Evolutionary conservation across 2,888 invertebrate genomes (phyloP).

Genomic region (Laspeyria flexula): DNA sequence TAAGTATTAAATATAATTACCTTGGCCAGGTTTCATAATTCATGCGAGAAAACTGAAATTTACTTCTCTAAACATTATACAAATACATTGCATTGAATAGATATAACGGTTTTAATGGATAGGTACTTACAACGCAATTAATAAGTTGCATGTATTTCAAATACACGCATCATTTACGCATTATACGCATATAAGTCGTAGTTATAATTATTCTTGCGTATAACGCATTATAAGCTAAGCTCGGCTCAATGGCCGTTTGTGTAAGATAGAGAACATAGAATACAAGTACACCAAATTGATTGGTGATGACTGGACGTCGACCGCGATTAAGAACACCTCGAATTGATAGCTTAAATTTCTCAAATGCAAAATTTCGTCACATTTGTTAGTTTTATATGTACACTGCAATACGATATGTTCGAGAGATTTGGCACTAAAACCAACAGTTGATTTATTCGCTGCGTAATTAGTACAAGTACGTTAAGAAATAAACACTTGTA

Average conservation of each 20-base stretch:
- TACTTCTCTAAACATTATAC: too few relatives aligned
- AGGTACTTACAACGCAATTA: not conserved
- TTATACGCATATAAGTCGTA: constrained; percentile 15
- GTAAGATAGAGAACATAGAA: constrained; percentile 43
- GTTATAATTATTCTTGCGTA: constrained; percentile 37
- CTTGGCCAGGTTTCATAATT: too few relatives aligned
- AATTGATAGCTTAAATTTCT: constrained; percentile 58
- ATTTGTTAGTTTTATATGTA: constrained; percentile 34
- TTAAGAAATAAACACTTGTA: constrained; percentile 59
- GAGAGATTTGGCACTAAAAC: constrained; percentile 51
- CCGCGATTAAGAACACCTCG: constrained; percentile 54
- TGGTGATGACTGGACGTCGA: constrained; percentile 61
- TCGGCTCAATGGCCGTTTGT: constrained; percentile 34
- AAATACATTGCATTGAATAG: too few relatives aligned
- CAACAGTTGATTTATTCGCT: constrained; percentile 54
- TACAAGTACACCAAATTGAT: constrained; percentile 54
- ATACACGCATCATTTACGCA: constrained; percentile 10
- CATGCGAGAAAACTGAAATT: too few relatives aligned
- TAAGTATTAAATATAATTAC: too few relatives aligned
- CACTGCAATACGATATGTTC: constrained; percentile 46
- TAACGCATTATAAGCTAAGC: constrained; percentile 27
- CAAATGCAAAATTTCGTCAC: constrained; percentile 60
- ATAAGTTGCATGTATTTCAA: not conserved
- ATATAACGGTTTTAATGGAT: too few relatives aligned
- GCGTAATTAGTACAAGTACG: constrained; percentile 60